These are phyloP conservation scores for Eulemur coronatus DNA, from an alignment of 2,797 vertebrate genomes.

Conservation along the genomic window DNA sequence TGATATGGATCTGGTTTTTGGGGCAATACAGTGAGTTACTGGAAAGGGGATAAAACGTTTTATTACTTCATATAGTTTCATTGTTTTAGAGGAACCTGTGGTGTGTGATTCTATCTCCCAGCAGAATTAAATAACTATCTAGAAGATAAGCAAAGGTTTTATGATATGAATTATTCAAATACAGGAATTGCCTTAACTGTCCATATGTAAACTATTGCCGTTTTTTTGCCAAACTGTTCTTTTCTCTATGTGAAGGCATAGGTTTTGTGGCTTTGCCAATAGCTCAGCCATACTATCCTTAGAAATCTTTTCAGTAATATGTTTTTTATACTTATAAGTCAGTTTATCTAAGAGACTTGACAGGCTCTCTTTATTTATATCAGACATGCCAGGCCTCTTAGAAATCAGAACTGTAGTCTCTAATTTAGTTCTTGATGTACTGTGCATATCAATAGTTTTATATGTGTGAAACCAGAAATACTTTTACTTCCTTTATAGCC, in stretches of 20 bases:
- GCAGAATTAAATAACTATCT: constrained; percentile 2
- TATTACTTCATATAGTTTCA: constrained; percentile 4
- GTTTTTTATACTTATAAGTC: constrained; percentile 27
- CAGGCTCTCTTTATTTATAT: constrained; percentile 23
- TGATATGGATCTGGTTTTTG: neutral
- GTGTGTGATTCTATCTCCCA: neutral
- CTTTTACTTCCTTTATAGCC: constrained; percentile 4
- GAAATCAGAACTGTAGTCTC: constrained; percentile 20
- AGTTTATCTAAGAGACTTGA: constrained; percentile 20
- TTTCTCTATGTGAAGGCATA: constrained; percentile 27
- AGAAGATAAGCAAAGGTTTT: neutral
- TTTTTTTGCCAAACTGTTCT: neutral
- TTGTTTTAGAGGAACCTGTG: neutral
- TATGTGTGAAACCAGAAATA: constrained; percentile 34
- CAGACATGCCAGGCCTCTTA: neutral
- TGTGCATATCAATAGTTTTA: neutral
- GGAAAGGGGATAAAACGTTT: constrained; percentile 27
- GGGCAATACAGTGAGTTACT: constrained; percentile 12
- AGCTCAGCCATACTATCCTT: neutral
- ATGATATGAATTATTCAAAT: neutral
- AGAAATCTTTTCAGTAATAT: constrained; percentile 36
- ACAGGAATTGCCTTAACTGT: neutral
- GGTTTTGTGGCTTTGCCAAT: neutral
- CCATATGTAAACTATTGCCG: neutral
- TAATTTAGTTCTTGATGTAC: constrained; percentile 13